These are phyloP conservation scores for Chitala chitala DNA, from an alignment of 2,113 vertebrate species.

Conservation along the genomic window DNA sequence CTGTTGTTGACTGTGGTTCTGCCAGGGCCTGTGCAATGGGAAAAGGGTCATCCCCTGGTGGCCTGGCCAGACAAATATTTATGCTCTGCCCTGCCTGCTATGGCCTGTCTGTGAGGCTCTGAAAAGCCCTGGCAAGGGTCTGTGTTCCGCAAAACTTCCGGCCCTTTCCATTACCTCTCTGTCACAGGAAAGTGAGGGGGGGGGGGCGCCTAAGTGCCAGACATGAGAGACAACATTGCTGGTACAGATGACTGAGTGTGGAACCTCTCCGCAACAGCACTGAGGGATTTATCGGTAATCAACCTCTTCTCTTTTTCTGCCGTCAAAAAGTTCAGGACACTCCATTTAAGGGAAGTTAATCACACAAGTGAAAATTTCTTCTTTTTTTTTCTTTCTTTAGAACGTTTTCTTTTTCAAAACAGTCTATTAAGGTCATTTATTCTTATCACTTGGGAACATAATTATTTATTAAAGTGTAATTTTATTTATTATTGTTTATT, in stretches of 20 bases:
- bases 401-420: neutral
- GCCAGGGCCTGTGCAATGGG: neutral
- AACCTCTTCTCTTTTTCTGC: neutral
- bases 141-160: slow-evolving; percentile 10
- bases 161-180: slow-evolving; percentile 11
- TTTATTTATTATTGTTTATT: neutral
- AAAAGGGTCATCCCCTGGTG: slow-evolving; percentile 21
- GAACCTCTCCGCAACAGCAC: neutral
- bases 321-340: neutral
- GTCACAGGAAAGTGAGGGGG: slow-evolving; percentile 16
- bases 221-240: slow-evolving; percentile 10
- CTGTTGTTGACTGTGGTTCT: slow-evolving; percentile 25
- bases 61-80: slow-evolving; percentile 30
- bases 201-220: neutral
- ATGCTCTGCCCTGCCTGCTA: neutral
- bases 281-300: neutral
- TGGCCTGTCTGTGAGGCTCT: slow-evolving; percentile 21
- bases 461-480: neutral
- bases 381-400: neutral
- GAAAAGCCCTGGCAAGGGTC: slow-evolving; percentile 15
- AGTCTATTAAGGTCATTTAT: no score
- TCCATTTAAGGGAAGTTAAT: neutral
- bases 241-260: neutral
- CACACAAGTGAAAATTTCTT: neutral
- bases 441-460: no score